Percentiles rank a stretch among this genome's conserved stretches.
Evolutionary conservation across 2,113 vertebrate genomes (phyloP).

Genomic region (Trachemys scripta): DNA sequence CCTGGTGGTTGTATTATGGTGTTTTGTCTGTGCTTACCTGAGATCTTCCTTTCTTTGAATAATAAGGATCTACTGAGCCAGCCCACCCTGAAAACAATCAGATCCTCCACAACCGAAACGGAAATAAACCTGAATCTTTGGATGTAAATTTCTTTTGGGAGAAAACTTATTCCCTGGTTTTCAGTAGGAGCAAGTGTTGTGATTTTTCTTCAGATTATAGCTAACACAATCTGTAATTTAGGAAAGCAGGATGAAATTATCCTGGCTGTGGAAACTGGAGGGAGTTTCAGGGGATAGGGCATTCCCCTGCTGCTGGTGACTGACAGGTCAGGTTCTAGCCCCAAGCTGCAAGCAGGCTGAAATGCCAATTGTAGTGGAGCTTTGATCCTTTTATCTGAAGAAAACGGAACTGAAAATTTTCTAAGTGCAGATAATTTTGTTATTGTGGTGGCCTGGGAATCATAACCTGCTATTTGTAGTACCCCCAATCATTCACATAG

Average conservation of each 20-base stretch:
- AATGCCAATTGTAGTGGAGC: neutral
- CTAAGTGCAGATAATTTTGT: neutral
- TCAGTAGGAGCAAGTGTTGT: neutral
- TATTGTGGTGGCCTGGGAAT: neutral
- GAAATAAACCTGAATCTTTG: neutral
- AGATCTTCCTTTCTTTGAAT: neutral
- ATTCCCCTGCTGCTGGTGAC: neutral
- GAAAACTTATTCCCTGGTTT: accelerated
- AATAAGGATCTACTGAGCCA: neutral
- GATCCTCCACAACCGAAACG: neutral
- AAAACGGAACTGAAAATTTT: no score
- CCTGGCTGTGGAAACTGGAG: neutral
- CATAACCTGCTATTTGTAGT: neutral
- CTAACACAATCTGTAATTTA: neutral
- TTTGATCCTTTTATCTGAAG: neutral
- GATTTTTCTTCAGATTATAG: neutral
- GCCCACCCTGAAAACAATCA: neutral
- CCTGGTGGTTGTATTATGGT: neutral
- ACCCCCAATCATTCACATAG: neutral
- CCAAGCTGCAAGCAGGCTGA: neutral
- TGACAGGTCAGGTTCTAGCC: neutral
- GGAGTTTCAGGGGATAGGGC: neutral
- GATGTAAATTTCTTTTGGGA: neutral
- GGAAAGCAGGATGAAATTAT: neutral
- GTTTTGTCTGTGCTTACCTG: neutral